Evolutionary conservation across 2,797 vertebrate genomes (phyloP), one percentile per base, ranked within the genome.

Genomic region (Chrysocyon brachyurus): DNA sequence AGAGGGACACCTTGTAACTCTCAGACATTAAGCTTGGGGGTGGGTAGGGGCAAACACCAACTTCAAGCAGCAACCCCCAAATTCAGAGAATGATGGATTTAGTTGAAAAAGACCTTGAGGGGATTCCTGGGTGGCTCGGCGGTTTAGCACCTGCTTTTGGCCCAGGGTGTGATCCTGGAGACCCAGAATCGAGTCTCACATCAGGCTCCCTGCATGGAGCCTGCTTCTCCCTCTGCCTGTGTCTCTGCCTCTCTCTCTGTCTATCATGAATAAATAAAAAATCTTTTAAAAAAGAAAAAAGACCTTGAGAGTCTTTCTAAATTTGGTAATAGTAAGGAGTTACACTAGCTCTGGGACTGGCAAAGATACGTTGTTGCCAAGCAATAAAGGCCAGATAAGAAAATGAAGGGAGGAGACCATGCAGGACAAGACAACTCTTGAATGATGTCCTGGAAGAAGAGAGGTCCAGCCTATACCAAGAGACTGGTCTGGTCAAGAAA

Each of bases 301-400:
- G 40, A 73, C 28, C 40, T 92, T 79, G 89, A 87, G 22, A 14
- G 3, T 72, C 78, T 96, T 56, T 54, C 70, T 95, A 63, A 95
- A 75, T 87, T 90, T 83, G 52, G 16, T 85, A 49, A 96, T 21
- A 40, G 14, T 82, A 28, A 91, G n/a, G 56, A 22, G 31, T 88
- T 73, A 63, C 79, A 16, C 40, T 79, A 86, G 49, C n/a, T 82
- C 49, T 89, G 40, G 56, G 14, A 19, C 36, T 95, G 36, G 59
- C 52, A 24, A 73, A 85, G 92, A 79, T 79, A 87, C 83, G 11
- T 89, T 90, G 56, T 92, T 72, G 7, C 12, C 8, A 61, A 84
- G 63, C 12, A 3, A 68, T 83, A 90, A 64, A 70, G 11, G 28
- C 36, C 40, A 66, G n/a, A 14, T 89, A 21, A 94, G 73, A 70